Evolutionary conservation across 2,113 vertebrate genomes (phyloP), one percentile per base, ranked within the genome.

Genomic region (Xenopus tropicalis): DNA sequence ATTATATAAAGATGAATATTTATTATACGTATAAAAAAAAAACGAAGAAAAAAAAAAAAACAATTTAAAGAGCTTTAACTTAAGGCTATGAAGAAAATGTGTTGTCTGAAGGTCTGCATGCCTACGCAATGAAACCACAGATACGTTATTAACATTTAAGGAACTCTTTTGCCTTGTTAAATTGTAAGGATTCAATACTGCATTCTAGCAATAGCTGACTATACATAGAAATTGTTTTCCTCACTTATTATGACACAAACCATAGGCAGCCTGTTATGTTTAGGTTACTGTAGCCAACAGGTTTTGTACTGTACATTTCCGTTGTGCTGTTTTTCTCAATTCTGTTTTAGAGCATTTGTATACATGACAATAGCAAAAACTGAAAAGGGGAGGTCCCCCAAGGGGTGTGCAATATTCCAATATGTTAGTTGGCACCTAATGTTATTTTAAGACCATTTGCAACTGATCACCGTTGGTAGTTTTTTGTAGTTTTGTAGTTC

Each of bases 1-100:
- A 75, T 75, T 75, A 75, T 75, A 75, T 69, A 75, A 75, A 75
- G 72, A 75, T 63, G 71, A 75, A 75, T 75, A 75, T 75, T 75
- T 75, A 75, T 75, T 75, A 75, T 75, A 75, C 46, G 56, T 75
- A 69, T 56, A 57, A 61, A 66, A 69, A 58, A 69, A 69, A 70
- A 57, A 59, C 9, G 29, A 37, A n/a, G n/a, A n/a, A n/a, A n/a
- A 57, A 61, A 66, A n/a, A n/a, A n/a, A n/a, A n/a, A n/a, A 74
- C 64, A 66, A 7, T 37, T 68, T n/a, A 62, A 59, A 17, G 20
- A 69, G 73, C 66, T 75, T 75, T 75, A 61, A 75, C 37, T 62
- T 62, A 69, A 75, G 58, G 73, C 66, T 75, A 20, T 51, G 42
- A 69, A 54, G 61, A 63, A n/a, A 75, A 69, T 57, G 73, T 69